phyloP scores from a whole-genome alignment of 2,113 vertebrate species.

The Hippotragus niger region DNA sequence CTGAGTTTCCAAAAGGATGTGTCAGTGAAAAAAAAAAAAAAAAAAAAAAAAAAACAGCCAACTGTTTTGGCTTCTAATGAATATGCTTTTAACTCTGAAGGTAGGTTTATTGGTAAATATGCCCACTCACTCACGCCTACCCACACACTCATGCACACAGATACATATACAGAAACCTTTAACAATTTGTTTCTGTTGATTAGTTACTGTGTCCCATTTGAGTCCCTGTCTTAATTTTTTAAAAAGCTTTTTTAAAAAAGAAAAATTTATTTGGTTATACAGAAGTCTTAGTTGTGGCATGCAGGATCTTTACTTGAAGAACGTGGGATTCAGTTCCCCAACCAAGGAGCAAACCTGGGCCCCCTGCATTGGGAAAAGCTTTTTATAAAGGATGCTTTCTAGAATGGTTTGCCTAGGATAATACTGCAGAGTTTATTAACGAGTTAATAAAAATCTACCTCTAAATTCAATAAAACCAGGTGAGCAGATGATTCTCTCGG shows the following conservation, averaged over 20 bases:
- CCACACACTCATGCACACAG: not conserved
- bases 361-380: not conserved
- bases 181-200: not conserved
- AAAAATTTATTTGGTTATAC: not conserved
- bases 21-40: not conserved
- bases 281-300: not conserved
- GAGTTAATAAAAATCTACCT: not conserved
- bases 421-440: not conserved
- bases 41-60: not conserved
- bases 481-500: not conserved
- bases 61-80: not conserved
- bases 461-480: not conserved
- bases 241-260: not conserved
- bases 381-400: not conserved
- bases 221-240: not conserved
- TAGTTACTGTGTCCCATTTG: not conserved
- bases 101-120: not conserved
- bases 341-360: not conserved
- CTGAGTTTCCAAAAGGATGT: not conserved
- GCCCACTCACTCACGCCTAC: not conserved
- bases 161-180: not conserved
- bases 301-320: not conserved
- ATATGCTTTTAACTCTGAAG: not conserved
- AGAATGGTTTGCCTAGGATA: not conserved
- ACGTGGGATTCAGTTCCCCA: not conserved